Conservation (phyloP, 2,113 vertebrate genomes). For the Dendropsophus ebraccatus region DNA sequence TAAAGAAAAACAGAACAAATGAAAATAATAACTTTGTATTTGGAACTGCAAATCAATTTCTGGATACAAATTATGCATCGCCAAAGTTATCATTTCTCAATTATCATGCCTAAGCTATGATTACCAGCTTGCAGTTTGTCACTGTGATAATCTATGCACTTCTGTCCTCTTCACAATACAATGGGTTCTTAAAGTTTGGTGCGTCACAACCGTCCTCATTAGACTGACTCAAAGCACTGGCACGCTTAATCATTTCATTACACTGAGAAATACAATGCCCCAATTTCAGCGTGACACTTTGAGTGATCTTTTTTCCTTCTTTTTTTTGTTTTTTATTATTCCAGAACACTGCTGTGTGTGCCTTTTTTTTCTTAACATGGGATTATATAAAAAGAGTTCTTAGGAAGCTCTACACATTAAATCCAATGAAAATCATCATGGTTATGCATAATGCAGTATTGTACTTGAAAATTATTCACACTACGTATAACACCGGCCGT, state of each 20-base stretch:
- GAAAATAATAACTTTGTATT: conserved; percentile 45
- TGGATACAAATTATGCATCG: conserved; percentile 47
- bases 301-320: not conserved
- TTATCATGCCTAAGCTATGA: conserved; percentile 41
- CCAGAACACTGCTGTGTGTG: not conserved
- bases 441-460: not conserved
- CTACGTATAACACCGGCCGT: too few species aligned
- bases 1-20: conserved; percentile 35
- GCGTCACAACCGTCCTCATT: conserved; percentile 37
- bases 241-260: conserved; percentile 5
- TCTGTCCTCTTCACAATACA: conserved; percentile 27
- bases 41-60: conserved; percentile 23
- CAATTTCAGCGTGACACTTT: not conserved
- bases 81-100: conserved; percentile 50
- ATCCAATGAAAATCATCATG: not conserved
- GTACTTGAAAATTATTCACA: not conserved
- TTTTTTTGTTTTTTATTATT: not conserved
- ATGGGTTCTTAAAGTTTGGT: conserved; percentile 40
- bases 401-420: not conserved
- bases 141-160: conserved; percentile 45
- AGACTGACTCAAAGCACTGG: conserved; percentile 12
- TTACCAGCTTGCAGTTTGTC: conserved; percentile 45
- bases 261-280: conserved; percentile 9
- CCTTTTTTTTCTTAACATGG: not conserved
- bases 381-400: not conserved